Base-by-base conservation (phyloP, 2,797 vertebrate species). In the Oreortyx pictus region DNA sequence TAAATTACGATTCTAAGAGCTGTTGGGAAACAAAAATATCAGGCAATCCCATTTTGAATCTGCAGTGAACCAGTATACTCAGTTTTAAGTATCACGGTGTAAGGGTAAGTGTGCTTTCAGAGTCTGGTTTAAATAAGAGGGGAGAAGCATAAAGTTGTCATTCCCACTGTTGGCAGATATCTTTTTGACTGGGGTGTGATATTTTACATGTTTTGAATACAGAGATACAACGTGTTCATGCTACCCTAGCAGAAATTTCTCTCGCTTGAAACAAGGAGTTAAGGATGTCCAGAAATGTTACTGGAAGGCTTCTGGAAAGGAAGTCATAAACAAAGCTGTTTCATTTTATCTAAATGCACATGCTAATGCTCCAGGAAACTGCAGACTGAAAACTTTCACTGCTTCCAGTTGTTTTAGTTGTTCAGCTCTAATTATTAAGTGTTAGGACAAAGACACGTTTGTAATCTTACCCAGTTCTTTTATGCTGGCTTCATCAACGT, bases 271-370 rank as follows among this genome's bases (percentile, higher is more conserved):
- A 31, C 11, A 37, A 37, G 23, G 25, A 88, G 52, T 87, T 87
- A 66, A 66, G 57, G 43, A 75, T 89, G 92, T 83, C 54, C 37
- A 93, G 84, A 90, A 90, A 68, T 11, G 3, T 76, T 90, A 54
- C 33, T 54, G 54, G 29, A 91, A 76, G 37, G 41, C 37, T 88
- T 91, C 37, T 74, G n/a, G 37, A 79, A 86, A 47, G 67, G 52
- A 90, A 80, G 14, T 91, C 11, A 12, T 79, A 88, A 23, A 41
- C 82, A 13, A 82, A 59, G 6, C 82, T 75, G 12, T 41, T 41
- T 14, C 39, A 14, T 41, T 41, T 15, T 59, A 29, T 77, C 14
- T 75, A 59, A 70, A 57, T 6, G 27, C 65, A 39, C 8, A 3
- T 82, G 29, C 7, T 88, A 43, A 57, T 70, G 35, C 37, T 92